These are phyloP conservation scores for Paguma larvata DNA, from an alignment of 2,797 vertebrate genomes.

Conservation along the genomic window DNA sequence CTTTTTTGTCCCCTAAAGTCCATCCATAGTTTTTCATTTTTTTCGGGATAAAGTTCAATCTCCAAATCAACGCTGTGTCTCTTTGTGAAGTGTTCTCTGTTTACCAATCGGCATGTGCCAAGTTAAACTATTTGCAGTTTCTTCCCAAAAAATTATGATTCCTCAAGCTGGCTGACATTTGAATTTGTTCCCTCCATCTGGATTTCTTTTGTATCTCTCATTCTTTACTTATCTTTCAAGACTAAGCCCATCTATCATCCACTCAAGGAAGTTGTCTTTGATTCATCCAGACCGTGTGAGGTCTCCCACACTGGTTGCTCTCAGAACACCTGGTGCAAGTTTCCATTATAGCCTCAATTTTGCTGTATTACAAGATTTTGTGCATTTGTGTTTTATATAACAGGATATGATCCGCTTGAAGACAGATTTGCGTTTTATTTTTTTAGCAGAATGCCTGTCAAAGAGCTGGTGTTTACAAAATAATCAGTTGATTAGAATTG, in stretches of 20 bases:
- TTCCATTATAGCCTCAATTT: not conserved
- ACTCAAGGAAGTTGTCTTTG: not conserved
- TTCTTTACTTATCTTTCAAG: not conserved
- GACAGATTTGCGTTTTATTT: not conserved
- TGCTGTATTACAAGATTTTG: not conserved
- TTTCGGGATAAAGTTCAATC: not conserved
- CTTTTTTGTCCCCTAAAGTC: not conserved
- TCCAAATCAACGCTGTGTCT: not conserved
- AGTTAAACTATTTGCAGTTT: not conserved
- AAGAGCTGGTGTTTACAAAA: not conserved
- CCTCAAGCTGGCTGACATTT: not conserved
- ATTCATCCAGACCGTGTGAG: not conserved
- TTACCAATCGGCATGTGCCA: not conserved
- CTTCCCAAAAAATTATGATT: not conserved
- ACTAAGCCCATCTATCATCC: not conserved
- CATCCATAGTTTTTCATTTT: not conserved
- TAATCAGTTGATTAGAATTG: not conserved
- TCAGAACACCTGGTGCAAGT: not conserved
- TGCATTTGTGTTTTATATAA: not conserved
- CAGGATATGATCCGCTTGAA: not conserved
- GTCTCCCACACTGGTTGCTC: not conserved
- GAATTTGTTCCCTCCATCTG: not conserved
- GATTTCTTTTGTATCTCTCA: not conserved
- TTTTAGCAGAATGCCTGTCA: not conserved
- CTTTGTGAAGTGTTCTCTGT: not conserved